phyloP scores from a whole-genome alignment of 2,113 vertebrate genomes.

The Pteronura brasiliensis region DNA sequence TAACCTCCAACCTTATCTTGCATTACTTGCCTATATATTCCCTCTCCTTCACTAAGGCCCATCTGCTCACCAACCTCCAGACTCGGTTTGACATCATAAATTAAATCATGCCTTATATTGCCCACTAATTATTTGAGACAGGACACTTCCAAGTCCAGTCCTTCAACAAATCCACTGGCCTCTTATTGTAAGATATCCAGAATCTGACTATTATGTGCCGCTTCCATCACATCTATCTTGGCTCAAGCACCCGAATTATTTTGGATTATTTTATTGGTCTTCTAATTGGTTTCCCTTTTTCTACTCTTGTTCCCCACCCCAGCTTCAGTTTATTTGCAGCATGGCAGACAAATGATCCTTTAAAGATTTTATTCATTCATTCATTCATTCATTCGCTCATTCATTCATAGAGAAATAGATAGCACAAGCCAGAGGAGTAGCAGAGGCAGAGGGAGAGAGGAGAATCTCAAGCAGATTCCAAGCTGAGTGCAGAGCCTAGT shows the following conservation, averaged over 20 bases:
- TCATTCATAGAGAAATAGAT: too few relatives aligned
- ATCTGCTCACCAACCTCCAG: neutral
- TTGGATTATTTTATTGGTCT: neutral
- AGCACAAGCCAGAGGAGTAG: too few relatives aligned
- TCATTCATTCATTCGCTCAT: too few relatives aligned
- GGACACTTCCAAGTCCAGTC: neutral
- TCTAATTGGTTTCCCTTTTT: neutral
- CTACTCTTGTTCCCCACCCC: neutral
- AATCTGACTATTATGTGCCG: neutral
- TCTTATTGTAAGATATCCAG: neutral
- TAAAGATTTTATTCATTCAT: too few relatives aligned
- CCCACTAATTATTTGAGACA: neutral
- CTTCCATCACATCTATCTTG: neutral
- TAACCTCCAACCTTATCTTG: neutral
- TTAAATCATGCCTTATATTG: neutral
- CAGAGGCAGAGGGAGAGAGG: too few relatives aligned
- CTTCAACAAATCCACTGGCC: neutral
- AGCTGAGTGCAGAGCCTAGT: neutral
- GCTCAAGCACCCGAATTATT: neutral
- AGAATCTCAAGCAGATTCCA: too few relatives aligned
- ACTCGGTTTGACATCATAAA: neutral
- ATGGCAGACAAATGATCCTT: neutral
- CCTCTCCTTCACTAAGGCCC: neutral
- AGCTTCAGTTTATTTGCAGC: neutral
- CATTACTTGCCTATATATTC: neutral